phyloP scores from a whole-genome alignment of 2,888 invertebrate genomes.

The Agrotis ipsilon region DNA sequence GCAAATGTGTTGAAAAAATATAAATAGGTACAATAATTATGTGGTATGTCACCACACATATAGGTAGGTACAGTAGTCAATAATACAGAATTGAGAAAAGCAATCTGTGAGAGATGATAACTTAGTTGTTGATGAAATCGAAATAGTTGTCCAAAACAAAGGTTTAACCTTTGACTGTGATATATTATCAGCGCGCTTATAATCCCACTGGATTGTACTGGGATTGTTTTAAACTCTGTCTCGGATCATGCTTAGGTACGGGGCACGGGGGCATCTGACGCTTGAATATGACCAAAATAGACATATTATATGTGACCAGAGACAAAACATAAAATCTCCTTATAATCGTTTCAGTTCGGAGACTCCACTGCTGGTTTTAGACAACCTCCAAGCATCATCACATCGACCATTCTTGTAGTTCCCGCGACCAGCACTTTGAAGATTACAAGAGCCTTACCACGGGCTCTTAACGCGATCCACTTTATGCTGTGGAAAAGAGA shows the following conservation, averaged over 20 bases:
- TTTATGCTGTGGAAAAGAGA: no score
- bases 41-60: no score
- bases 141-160: conserved; percentile 12
- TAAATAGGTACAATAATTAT: no score
- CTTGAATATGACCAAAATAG: conserved; percentile 1
- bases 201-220: conserved; percentile 26
- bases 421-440: no score
- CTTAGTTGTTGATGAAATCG: neutral
- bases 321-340: no score
- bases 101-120: neutral
- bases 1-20: no score
- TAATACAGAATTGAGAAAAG: no score
- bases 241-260: neutral
- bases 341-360: neutral
- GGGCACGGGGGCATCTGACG: neutral
- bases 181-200: conserved; percentile 38
- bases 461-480: no score
- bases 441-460: no score
- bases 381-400: neutral
- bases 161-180: conserved; percentile 17
- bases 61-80: no score
- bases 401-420: neutral
- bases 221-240: conserved; percentile 17
- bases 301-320: no score
- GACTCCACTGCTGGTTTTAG: neutral